phyloP scores from a whole-genome alignment of 2,888 invertebrate species.

The Pammene fasciana region DNA sequence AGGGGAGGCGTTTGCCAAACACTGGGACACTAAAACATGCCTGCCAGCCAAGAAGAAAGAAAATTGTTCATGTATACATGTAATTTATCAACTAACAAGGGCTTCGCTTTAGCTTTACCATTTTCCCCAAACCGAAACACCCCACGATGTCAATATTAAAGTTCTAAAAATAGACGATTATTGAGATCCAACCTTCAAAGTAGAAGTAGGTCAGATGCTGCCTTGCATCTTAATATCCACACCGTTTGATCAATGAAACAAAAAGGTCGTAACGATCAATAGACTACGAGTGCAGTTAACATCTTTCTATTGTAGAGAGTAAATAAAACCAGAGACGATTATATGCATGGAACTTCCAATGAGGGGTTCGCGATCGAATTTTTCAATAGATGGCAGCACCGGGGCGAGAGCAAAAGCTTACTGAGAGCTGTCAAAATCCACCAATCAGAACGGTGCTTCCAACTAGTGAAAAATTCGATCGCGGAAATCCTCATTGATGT shows the following conservation, averaged over 20 bases:
- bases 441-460: no score
- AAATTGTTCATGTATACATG: no score
- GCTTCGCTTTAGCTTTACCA: neutral
- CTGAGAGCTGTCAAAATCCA: no score
- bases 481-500: no score
- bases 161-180: slow-evolving; percentile 44
- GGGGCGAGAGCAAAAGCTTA: no score
- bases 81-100: no score
- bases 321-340: neutral
- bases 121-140: neutral
- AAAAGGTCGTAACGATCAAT: neutral
- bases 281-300: neutral
- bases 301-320: neutral
- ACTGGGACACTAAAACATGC: no score
- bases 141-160: slow-evolving; percentile 22
- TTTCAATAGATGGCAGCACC: no score
- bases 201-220: slow-evolving; percentile 48
- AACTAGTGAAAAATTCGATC: no score
- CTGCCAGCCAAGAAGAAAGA: no score
- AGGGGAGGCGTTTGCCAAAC: no score
- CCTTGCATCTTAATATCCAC: slow-evolving; percentile 41
- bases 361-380: no score
- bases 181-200: slow-evolving; percentile 45
- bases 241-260: neutral
- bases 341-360: slow-evolving; percentile 8